A percentile compares a stretch with the other conserved stretches of the same genome.
Evolutionary conservation across 2,888 invertebrate species (phyloP).

Genomic region (Isoperla grammatica): DNA sequence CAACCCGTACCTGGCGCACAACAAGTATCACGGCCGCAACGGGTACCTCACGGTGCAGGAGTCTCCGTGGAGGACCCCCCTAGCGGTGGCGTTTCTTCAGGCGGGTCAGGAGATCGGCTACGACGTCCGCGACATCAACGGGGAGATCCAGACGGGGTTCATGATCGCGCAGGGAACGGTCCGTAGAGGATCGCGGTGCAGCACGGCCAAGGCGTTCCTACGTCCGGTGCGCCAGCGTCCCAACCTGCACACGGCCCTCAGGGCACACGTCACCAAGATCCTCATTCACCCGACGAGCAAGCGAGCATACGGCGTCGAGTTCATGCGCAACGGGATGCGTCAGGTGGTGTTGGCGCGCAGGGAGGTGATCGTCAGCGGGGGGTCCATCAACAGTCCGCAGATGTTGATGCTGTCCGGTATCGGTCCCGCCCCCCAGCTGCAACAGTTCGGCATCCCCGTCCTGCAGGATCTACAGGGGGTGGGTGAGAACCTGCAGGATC

Average conservation of each 20-base stretch:
- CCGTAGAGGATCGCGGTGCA: conserved; percentile 71
- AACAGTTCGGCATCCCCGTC: conserved; percentile 63
- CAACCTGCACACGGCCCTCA: conserved; percentile 76
- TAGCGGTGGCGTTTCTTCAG: conserved; percentile 77
- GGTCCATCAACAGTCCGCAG: conserved; percentile 88
- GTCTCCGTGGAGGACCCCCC: conserved; percentile 75
- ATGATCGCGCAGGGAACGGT: conserved; percentile 80
- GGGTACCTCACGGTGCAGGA: conserved; percentile 76
- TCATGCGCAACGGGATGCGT: conserved; percentile 63
- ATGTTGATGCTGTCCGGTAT: conserved; percentile 87
- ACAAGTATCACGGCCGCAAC: conserved; percentile 63
- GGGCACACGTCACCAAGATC: conserved; percentile 70
- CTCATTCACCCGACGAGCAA: conserved; percentile 67
- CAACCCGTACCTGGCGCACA: conserved; percentile 71
- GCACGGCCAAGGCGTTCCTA: conserved; percentile 82
- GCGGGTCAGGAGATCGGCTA: conserved; percentile 79
- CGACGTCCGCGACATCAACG: conserved; percentile 76
- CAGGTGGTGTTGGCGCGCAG: conserved; percentile 67
- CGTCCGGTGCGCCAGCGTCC: conserved; percentile 67
- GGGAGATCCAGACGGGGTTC: conserved; percentile 70
- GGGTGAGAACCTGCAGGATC: conserved; percentile 69
- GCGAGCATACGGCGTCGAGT: conserved; percentile 76
- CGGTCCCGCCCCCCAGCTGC: conserved; percentile 65
- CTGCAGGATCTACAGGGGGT: conserved; percentile 58
- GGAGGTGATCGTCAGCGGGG: conserved; percentile 82